Evolutionary conservation across 2,888 invertebrate species (phyloP).

Genomic region (Polyploca ridens): DNA sequence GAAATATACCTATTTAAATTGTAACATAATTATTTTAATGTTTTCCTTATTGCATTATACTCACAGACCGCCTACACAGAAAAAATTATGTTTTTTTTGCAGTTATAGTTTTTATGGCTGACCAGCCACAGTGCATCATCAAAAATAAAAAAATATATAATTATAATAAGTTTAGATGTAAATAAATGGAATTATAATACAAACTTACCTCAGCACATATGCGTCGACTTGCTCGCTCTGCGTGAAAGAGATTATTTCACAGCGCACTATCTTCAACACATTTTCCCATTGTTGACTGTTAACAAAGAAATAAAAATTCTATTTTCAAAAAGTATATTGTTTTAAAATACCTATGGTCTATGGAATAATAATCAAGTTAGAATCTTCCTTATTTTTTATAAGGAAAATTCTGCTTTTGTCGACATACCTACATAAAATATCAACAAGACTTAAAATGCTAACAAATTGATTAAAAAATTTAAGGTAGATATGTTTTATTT

Average conservation of each 20-base stretch:
- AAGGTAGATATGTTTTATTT: no score
- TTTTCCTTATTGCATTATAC: not conserved
- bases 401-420: no score
- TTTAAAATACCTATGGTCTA: no score
- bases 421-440: no score
- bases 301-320: constrained; percentile 50
- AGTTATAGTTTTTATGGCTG: not conserved
- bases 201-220: constrained; percentile 95
- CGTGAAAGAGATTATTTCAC: constrained; percentile 97
- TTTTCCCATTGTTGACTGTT: constrained; percentile 93
- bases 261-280: constrained; percentile 95
- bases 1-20: not conserved
- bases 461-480: no score
- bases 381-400: no score
- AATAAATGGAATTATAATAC: not conserved
- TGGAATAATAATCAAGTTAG: not conserved
- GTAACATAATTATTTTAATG: not conserved
- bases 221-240: constrained; percentile 96
- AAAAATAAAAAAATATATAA: no score
- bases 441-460: no score
- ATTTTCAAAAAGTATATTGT: no score
- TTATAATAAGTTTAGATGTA: not conserved
- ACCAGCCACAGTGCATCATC: not conserved
- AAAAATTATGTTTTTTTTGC: not conserved
- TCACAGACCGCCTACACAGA: not conserved